phyloP scores from a whole-genome alignment of 1,140 invertebrate genomes.

The Mamestra configurata region DNA sequence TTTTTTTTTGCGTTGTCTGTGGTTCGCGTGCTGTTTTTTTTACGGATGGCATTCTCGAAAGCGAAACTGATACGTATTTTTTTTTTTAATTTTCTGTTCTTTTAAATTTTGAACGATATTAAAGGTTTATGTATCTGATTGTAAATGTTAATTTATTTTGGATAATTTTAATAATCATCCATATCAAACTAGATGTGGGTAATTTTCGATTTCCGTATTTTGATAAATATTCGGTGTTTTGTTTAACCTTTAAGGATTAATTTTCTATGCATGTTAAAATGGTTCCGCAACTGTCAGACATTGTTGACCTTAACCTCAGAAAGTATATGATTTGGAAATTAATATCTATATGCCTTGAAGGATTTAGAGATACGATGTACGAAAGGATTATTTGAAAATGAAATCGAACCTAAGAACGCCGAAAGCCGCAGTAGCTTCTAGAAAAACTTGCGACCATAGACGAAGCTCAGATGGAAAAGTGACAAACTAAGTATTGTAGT shows the following conservation, averaged over 20 bases:
- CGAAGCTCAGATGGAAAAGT: too few species aligned
- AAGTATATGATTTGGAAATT: too few species aligned
- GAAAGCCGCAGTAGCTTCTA: too few species aligned
- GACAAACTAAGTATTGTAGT: too few species aligned
- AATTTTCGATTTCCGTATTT: background rate
- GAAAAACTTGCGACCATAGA: too few species aligned
- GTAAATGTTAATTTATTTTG: background rate
- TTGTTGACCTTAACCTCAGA: too few species aligned
- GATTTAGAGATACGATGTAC: too few species aligned
- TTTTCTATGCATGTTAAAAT: background rate
- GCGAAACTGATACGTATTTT: constrained; percentile 35
- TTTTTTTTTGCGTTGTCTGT: constrained; percentile 44
- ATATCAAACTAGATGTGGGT: too few species aligned
- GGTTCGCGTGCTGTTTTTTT: constrained; percentile 47
- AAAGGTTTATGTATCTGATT: background rate
- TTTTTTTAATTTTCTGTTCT: background rate
- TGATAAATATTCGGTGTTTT: background rate
- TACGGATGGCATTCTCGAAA: constrained; percentile 47
- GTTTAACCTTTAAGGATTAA: background rate
- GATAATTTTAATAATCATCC: background rate
- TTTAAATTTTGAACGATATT: background rate
- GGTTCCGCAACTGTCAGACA: background rate
- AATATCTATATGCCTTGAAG: too few species aligned
- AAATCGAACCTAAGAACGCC: too few species aligned
- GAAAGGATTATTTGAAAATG: too few species aligned